Evolutionary conservation across 2,797 vertebrate species (phyloP).

Genomic region (Acrossocheilus fasciatus): DNA sequence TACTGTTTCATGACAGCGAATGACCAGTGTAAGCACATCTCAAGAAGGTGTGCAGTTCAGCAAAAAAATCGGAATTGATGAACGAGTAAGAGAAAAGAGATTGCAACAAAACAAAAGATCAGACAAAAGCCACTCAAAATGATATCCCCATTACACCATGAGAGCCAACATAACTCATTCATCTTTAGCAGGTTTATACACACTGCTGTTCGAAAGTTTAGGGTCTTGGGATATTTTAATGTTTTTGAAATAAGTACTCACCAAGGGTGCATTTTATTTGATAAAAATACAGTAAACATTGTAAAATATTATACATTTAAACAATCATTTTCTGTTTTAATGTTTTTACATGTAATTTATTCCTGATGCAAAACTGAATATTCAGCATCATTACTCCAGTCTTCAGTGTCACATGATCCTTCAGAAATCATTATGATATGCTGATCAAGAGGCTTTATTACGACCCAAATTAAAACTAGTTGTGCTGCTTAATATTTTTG

Average conservation of each 20-base stretch:
- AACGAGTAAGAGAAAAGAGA: background rate
- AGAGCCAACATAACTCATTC: background rate
- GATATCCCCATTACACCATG: background rate
- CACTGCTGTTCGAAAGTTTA: background rate
- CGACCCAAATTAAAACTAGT: too few species aligned
- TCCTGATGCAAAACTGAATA: too few species aligned
- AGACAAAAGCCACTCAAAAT: background rate
- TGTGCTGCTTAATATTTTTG: background rate
- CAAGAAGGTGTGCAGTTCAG: slow-evolving; percentile 5
- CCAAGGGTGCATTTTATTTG: background rate
- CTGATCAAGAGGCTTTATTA: background rate
- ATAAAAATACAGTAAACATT: background rate
- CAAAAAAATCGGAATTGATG: slow-evolving; percentile 22
- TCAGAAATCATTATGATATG: background rate
- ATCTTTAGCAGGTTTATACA: background rate
- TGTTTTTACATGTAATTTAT: background rate
- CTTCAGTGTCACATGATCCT: background rate
- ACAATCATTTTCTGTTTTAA: background rate
- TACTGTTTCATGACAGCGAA: slow-evolving; percentile 16
- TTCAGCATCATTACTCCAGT: too few species aligned
- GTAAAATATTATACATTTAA: background rate
- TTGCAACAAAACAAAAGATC: background rate
- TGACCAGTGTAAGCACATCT: slow-evolving; percentile 5
- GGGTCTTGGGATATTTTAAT: background rate
- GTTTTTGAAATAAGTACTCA: background rate